These are phyloP conservation scores for Drosophila santomea DNA, from an alignment of 1,140 invertebrate species.

Conservation along the genomic window DNA sequence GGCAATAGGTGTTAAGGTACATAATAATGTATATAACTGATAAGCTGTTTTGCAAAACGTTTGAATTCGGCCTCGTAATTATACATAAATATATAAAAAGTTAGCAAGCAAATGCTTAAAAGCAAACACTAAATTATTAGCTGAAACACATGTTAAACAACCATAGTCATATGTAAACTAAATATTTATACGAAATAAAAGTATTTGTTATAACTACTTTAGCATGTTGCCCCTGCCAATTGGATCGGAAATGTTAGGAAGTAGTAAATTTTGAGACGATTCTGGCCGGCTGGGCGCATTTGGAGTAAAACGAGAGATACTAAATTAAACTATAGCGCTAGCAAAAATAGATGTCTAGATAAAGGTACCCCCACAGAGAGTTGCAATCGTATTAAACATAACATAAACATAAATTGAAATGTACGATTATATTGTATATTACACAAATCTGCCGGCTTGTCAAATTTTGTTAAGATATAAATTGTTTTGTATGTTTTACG, in stretches of 20 bases:
- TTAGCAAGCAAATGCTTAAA: constrained; percentile 71
- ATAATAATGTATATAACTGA: constrained; percentile 57
- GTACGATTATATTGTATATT: constrained; percentile 66
- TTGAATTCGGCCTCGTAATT: constrained; percentile 51
- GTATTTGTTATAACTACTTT: constrained; percentile 67
- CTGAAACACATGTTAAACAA: constrained; percentile 76
- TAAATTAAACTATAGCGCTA: constrained; percentile 63
- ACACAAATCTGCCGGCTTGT: constrained; percentile 74
- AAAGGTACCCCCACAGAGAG: constrained; percentile 56
- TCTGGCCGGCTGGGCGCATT: constrained; percentile 43
- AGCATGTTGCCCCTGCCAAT: constrained; percentile 61
- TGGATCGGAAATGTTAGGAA: constrained; percentile 39
- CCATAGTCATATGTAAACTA: constrained; percentile 64
- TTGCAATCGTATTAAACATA: constrained; percentile 66
- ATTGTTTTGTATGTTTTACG: constrained; percentile 78
- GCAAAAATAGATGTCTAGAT: constrained; percentile 76
- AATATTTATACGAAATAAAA: constrained; percentile 47
- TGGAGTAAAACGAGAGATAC: constrained; percentile 22
- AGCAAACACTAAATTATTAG: constrained; percentile 72
- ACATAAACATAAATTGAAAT: constrained; percentile 50
- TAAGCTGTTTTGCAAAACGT: constrained; percentile 51
- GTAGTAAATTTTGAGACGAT: constrained; percentile 52
- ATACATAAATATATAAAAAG: constrained; percentile 56
- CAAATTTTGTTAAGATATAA: constrained; percentile 72
- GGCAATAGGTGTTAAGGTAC: constrained; percentile 46